Evolutionary conservation across 2,888 invertebrate genomes (phyloP).

Genomic region (Agonopterix arenella): DNA sequence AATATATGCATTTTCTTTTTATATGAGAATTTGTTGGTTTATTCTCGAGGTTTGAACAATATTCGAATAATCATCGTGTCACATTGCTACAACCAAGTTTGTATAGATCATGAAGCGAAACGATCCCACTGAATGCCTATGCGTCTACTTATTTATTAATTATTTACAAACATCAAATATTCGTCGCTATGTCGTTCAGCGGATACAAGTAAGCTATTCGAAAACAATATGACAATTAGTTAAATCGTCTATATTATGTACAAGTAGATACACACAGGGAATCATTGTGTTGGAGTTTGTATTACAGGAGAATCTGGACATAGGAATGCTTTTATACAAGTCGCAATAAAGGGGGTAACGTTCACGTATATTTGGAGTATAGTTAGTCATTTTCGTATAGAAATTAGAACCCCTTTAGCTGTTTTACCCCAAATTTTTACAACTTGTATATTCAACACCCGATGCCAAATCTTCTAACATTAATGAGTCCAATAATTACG

Average conservation of each 20-base stretch:
- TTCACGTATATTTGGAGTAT: too few species aligned
- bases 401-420: too few species aligned
- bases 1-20: too few species aligned
- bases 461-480: slow-evolving; percentile 2
- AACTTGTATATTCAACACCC: too few species aligned
- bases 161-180: slow-evolving; percentile 41
- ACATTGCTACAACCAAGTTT: neutral
- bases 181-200: neutral
- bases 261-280: slow-evolving; percentile 17
- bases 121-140: slow-evolving; percentile 10
- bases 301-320: too few species aligned
- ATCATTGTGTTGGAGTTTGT: slow-evolving; percentile 4
- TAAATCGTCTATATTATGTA: slow-evolving; percentile 12
- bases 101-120: neutral
- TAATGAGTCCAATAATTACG: slow-evolving; percentile 45
- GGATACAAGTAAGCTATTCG: neutral
- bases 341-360: too few species aligned
- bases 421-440: too few species aligned
- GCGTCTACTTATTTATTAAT: slow-evolving; percentile 26
- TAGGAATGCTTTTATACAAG: too few species aligned
- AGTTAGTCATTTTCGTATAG: too few species aligned
- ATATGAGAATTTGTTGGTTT: too few species aligned
- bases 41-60: too few species aligned
- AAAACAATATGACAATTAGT: slow-evolving; percentile 13
- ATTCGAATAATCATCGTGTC: too few species aligned